phyloP scores from a whole-genome alignment of 2,113 vertebrate species.

The Platysternon megacephalum region DNA sequence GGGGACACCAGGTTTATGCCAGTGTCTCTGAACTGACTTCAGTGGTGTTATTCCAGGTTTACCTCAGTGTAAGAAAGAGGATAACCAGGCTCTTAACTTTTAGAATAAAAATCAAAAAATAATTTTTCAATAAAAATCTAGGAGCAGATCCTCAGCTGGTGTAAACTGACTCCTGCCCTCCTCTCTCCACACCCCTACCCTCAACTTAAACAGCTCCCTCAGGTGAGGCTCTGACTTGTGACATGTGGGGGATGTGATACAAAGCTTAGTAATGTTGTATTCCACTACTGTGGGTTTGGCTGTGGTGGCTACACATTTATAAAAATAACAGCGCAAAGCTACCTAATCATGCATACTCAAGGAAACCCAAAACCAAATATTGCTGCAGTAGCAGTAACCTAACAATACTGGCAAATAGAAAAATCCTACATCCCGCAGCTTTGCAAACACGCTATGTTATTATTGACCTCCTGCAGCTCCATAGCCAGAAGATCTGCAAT shows the following conservation, averaged over 20 bases:
- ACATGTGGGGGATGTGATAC: not conserved
- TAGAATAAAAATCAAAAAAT: not conserved
- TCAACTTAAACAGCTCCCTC: not conserved
- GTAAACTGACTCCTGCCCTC: not conserved
- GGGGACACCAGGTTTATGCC: not conserved
- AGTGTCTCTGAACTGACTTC: not conserved
- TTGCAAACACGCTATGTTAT: fast-evolving
- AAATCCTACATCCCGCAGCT: not conserved
- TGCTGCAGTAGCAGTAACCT: not conserved
- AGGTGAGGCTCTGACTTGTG: not conserved
- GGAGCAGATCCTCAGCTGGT: not conserved
- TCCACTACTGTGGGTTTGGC: not conserved
- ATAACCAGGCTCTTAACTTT: not conserved
- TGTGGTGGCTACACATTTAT: not conserved
- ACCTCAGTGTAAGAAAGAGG: not conserved
- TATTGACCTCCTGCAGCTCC: not conserved
- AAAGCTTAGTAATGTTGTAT: not conserved
- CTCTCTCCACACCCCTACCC: not conserved
- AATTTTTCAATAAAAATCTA: not conserved
- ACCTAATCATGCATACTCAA: not conserved
- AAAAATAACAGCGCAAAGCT: not conserved
- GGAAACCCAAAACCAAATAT: not conserved
- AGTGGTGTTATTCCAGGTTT: not conserved
- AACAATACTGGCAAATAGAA: not conserved
- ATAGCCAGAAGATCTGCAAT: fast-evolving